A percentile compares a stretch with the other conserved stretches of the same genome.
These are phyloP conservation scores for Thinocorus orbignyianus DNA, from an alignment of 2,113 vertebrate genomes.

Conservation along the genomic window DNA sequence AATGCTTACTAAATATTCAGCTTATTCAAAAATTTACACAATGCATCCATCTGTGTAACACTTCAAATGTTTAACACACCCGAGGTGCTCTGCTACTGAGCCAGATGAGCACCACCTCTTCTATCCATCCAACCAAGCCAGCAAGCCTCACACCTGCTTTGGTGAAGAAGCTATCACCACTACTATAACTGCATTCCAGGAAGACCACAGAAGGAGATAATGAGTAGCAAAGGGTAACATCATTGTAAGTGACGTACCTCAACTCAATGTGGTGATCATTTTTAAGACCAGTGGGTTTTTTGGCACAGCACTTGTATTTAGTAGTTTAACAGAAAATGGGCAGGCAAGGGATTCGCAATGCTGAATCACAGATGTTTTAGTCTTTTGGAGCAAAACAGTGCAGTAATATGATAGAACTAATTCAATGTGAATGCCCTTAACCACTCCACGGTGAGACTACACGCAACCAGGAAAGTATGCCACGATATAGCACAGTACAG, in stretches of 20 bases:
- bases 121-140: neutral
- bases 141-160: neutral
- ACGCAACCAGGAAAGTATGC: neutral
- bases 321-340: neutral
- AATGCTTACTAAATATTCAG: neutral
- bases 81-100: neutral
- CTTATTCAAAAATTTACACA: neutral
- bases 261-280: fast-evolving
- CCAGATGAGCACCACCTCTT: neutral
- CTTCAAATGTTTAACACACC: neutral
- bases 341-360: neutral
- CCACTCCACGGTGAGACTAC: neutral
- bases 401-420: neutral
- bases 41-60: neutral
- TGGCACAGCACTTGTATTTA: neutral
- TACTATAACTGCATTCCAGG: neutral
- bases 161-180: neutral
- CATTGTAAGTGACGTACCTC: neutral
- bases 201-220: neutral
- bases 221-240: neutral
- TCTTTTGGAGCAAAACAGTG: neutral
- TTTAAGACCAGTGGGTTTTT: neutral
- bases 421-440: neutral
- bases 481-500: neutral
- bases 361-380: neutral